Conservation (phyloP, 1,140 invertebrate genomes). For the Elysia chlorotica region DNA sequence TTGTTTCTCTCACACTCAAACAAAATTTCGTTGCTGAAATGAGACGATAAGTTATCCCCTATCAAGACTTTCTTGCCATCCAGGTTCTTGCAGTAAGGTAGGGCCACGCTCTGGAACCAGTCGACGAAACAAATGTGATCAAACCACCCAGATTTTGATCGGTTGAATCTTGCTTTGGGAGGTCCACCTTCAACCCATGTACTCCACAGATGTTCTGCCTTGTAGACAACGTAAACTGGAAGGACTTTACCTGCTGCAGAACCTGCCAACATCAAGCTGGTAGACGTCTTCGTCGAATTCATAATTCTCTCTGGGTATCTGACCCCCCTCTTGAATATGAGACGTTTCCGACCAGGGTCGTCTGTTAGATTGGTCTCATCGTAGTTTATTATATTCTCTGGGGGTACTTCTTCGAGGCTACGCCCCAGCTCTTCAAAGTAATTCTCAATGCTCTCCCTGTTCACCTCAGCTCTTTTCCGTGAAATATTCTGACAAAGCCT, state of each 20-base stretch:
- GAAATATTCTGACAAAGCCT: slow-evolving; percentile 17
- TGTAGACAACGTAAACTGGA: slow-evolving; percentile 59
- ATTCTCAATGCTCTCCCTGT: not conserved
- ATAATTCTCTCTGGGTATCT: slow-evolving; percentile 57
- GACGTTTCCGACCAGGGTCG: slow-evolving; percentile 56
- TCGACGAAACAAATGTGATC: slow-evolving; percentile 50
- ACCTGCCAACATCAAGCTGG: slow-evolving; percentile 16
- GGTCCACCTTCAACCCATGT: slow-evolving; percentile 51
- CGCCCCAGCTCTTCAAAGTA: slow-evolving; percentile 4
- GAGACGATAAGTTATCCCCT: slow-evolving; percentile 60
- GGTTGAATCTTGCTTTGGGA: slow-evolving; percentile 39
- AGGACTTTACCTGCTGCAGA: slow-evolving; percentile 43
- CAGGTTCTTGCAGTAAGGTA: slow-evolving; percentile 37
- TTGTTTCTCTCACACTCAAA: too few relatives aligned
- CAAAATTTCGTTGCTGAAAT: too few relatives aligned
- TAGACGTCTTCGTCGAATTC: slow-evolving; percentile 45
- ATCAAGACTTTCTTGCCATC: slow-evolving; percentile 54
- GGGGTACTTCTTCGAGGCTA: slow-evolving; percentile 4
- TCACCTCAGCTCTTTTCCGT: slow-evolving; percentile 8
- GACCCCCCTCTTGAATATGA: slow-evolving; percentile 46
- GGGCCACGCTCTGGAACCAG: slow-evolving; percentile 40
- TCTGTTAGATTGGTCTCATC: slow-evolving; percentile 62
- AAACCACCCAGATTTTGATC: slow-evolving; percentile 54
- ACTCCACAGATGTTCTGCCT: slow-evolving; percentile 46
- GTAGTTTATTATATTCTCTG: slow-evolving; percentile 35